phyloP scores from a whole-genome alignment of 2,113 vertebrate species.

The Elaphurus davidianus region DNA sequence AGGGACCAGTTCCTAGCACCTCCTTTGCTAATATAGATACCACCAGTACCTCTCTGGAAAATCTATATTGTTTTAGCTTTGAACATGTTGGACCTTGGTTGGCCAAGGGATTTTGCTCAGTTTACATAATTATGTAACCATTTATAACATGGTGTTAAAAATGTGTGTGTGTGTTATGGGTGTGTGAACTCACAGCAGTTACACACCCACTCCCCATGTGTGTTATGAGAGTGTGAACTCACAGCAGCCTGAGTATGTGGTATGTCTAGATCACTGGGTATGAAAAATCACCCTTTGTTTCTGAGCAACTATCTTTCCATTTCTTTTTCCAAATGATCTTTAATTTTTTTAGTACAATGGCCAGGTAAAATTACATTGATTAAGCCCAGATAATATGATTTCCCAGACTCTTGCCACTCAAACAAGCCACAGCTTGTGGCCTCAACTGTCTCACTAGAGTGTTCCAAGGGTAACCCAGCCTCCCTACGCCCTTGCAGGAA shows the following conservation, averaged over 20 bases:
- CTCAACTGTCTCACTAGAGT: not conserved
- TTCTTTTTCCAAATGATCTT: not conserved
- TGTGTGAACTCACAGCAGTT: not conserved
- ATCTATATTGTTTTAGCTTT: not conserved
- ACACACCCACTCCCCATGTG: rapidly evolving
- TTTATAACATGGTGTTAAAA: not conserved
- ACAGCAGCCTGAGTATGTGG: not conserved
- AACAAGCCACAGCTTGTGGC: not conserved
- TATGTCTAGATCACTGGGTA: not conserved
- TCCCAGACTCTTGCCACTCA: not conserved
- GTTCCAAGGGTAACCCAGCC: not conserved
- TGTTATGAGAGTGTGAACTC: not conserved
- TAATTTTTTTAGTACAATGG: not conserved
- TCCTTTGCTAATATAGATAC: not conserved
- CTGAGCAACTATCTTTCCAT: not conserved
- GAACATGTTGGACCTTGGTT: not conserved
- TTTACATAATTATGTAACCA: not conserved
- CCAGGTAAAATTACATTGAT: not conserved
- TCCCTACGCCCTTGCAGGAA: not conserved
- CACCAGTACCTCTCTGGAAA: not conserved
- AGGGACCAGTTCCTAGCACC: not conserved
- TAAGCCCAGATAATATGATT: not conserved
- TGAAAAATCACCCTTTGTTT: not conserved
- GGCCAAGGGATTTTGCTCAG: not conserved
- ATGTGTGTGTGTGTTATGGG: not conserved